phyloP scores from a whole-genome alignment of 2,797 vertebrate genomes.

The Neosilurus hyrtlii region DNA sequence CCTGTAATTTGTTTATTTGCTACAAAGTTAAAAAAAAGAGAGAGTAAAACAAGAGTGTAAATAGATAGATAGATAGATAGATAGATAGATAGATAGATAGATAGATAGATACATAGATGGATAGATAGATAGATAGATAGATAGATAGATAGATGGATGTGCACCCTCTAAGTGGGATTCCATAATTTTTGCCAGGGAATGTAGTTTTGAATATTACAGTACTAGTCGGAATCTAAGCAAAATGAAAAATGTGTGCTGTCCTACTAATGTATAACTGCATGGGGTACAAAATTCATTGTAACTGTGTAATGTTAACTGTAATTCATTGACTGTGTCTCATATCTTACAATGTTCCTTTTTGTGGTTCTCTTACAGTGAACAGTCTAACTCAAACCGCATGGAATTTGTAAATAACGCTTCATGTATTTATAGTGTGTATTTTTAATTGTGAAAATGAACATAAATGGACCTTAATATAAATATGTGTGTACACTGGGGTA shows the following conservation, averaged over 20 bases:
- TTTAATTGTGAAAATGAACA: constrained; percentile 70
- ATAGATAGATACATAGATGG: too few relatives aligned
- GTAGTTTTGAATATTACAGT: neutral
- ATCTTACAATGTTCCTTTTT: constrained; percentile 64
- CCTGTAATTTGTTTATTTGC: too few relatives aligned
- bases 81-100: too few relatives aligned
- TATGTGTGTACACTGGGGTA: constrained; percentile 64
- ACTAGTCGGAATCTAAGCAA: neutral
- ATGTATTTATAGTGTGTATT: constrained; percentile 93
- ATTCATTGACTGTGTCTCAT: constrained; percentile 38
- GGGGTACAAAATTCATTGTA: constrained; percentile 25
- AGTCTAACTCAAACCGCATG: constrained; percentile 93
- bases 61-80: too few relatives aligned
- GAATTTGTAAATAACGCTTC: constrained; percentile 96
- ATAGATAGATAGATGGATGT: too few relatives aligned
- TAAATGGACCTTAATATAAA: constrained; percentile 73
- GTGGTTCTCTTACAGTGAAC: constrained; percentile 90
- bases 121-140: too few relatives aligned
- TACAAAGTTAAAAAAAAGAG: too few relatives aligned
- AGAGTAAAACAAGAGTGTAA: too few relatives aligned
- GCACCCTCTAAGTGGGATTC: too few relatives aligned
- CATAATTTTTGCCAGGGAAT: too few relatives aligned
- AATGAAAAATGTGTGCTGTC: neutral
- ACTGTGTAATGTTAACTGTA: constrained; percentile 39
- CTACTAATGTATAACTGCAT: constrained; percentile 29